Evolutionary conservation across 2,797 vertebrate genomes (phyloP), one percentile per base, ranked within the genome.

Genomic region (Microtus obscurus): DNA sequence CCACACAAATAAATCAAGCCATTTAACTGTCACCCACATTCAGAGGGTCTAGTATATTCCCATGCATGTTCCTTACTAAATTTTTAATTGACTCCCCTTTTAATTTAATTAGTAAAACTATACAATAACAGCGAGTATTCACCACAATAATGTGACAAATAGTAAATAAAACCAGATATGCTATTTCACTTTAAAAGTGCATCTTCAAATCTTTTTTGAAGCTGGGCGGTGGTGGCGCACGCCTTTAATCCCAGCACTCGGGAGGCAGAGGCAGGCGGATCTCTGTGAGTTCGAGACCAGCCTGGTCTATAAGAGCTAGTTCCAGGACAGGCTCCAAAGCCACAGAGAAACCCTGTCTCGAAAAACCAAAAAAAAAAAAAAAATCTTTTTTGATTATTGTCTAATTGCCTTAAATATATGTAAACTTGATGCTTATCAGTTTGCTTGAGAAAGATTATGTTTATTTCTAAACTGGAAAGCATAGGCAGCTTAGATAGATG

Each of bases 71-170:
- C 45, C 25, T 95, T 65, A 51, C 37, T 76, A 16, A 82, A 45
- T 9, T 87, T 90, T 86, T 92, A 67, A 79, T 89, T 43, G 37
- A 17, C 19, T 81, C 53, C n/a, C 56, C 10, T 91, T 85, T 74
- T 59, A 90, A 77, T 69, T 80, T 91, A 89, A 73, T 48, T 74
- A 73, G 76, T 80, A 40, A 95, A 91, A 61, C 81, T 81, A 67
- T 37, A 14, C 43, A 73, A n/a, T 17, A 34, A 45, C 14, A 80
- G 2, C 27, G 89, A 93, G 6, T 63, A 43, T 53, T 90, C 21
- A 31, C 43, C 67, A 69, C n/a, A 74, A 61, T 48, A 95, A 73
- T 23, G 21, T n/a, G 85, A 43, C 53, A 67, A 65, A 67, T 89
- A 71, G 82, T 40, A 92, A 89, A 90, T 83, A 25, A 71, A 95